A percentile compares a stretch with the other conserved stretches of the same genome.
These are phyloP conservation scores for Heliopora coerulea DNA, from an alignment of 92 coral and sea anemone species.

Conservation along the genomic window DNA sequence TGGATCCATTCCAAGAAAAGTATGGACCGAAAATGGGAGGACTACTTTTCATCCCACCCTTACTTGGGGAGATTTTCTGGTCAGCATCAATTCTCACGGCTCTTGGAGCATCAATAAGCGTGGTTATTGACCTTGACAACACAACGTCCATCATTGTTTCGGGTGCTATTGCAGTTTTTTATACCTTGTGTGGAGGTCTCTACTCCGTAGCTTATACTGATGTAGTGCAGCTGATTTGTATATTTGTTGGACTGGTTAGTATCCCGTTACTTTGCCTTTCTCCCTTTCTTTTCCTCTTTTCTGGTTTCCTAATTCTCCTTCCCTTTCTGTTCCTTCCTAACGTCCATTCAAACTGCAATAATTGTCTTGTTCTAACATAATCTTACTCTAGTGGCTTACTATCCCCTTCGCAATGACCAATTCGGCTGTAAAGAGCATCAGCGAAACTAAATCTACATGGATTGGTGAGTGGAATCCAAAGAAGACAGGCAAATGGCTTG, in stretches of 20 bases:
- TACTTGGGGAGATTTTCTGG: constrained; percentile 36
- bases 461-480: constrained; percentile 29
- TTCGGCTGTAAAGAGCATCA: constrained; percentile 47
- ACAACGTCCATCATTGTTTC: constrained; percentile 47
- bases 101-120: constrained; percentile 57
- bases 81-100: constrained; percentile 42
- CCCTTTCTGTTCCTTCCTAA: background rate
- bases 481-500: constrained; percentile 41
- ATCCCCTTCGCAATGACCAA: constrained; percentile 81
- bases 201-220: constrained; percentile 53
- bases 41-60: constrained; percentile 19
- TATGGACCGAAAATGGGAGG: constrained; percentile 48
- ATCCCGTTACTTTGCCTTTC: background rate
- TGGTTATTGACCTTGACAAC: constrained; percentile 44
- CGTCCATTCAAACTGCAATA: too few relatives aligned
- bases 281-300: background rate
- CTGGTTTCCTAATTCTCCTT: background rate
- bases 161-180: constrained; percentile 39
- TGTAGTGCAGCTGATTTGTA: constrained; percentile 49
- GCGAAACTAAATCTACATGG: constrained; percentile 20
- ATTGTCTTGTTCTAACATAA: too few relatives aligned
- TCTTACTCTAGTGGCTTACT: constrained; percentile 68
- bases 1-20: constrained; percentile 57
- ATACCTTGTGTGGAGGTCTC: constrained; percentile 55
- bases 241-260: constrained; percentile 55